phyloP scores from a whole-genome alignment of 2,797 vertebrate genomes.

The Pogonophryne albipinna region DNA sequence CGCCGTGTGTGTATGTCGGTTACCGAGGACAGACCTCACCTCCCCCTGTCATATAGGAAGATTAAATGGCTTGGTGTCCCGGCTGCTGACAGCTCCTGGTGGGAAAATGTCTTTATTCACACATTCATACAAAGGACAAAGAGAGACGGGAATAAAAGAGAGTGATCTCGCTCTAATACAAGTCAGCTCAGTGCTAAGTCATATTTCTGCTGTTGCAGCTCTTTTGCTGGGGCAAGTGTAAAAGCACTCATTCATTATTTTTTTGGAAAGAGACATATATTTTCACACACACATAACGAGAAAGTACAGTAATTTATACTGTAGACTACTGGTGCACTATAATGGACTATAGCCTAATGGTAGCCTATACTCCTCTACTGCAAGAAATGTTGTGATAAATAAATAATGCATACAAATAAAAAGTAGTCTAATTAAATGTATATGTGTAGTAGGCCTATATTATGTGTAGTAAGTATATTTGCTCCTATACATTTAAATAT shows the following conservation, averaged over 20 bases:
- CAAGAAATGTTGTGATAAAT: not conserved
- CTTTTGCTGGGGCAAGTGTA: constrained; percentile 61
- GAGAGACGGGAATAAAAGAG: constrained; percentile 36
- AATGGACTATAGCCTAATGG: not conserved
- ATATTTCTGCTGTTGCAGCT: constrained; percentile 77
- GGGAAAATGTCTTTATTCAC: constrained; percentile 80
- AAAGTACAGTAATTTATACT: constrained; percentile 13
- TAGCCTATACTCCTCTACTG: not conserved
- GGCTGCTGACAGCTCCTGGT: constrained; percentile 76
- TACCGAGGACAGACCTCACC: constrained; percentile 71
- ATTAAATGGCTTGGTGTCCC: constrained; percentile 80
- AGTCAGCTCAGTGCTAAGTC: constrained; percentile 60
- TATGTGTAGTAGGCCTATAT: too few relatives aligned
- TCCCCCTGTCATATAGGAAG: constrained; percentile 75
- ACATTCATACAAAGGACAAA: constrained; percentile 71
- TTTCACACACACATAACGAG: constrained; percentile 26
- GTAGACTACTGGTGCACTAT: not conserved
- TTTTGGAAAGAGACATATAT: constrained; percentile 34
- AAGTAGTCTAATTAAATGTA: too few relatives aligned
- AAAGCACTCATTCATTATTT: constrained; percentile 66
- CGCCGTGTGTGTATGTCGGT: constrained; percentile 66
- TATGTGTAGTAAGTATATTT: too few relatives aligned
- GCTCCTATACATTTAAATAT: too few relatives aligned
- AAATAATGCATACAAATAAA: not conserved
- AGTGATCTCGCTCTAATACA: constrained; percentile 62